phyloP scores from a whole-genome alignment of 2,113 vertebrate species.

The Odocoileus hemionus region DNA sequence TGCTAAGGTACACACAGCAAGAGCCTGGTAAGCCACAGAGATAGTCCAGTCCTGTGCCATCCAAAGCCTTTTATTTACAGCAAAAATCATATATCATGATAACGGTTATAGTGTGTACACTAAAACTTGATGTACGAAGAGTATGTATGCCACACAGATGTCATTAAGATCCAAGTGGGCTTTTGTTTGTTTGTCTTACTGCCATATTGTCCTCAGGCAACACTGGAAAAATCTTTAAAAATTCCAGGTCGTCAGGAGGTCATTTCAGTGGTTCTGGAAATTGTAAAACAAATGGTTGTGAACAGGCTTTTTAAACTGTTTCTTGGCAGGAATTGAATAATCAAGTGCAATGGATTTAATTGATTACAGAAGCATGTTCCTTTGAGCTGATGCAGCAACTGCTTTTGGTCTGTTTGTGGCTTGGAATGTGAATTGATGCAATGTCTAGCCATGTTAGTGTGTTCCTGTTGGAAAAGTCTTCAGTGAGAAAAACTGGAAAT shows the following conservation, averaged over 20 bases:
- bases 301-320: conserved; percentile 46
- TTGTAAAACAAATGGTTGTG: conserved; percentile 33
- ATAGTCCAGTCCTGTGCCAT: background rate
- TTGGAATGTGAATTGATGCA: background rate
- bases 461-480: conserved; percentile 2
- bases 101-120: background rate
- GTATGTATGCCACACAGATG: background rate
- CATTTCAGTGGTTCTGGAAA: conserved; percentile 25
- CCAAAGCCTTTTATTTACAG: background rate
- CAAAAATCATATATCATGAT: background rate
- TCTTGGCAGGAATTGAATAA: conserved; percentile 43
- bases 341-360: conserved; percentile 39
- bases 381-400: conserved; percentile 10
- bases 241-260: conserved; percentile 31
- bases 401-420: background rate
- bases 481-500: background rate
- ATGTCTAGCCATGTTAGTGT: background rate
- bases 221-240: conserved; percentile 12
- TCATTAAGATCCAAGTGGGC: background rate
- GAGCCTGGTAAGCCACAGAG: background rate
- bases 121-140: background rate
- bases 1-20: background rate
- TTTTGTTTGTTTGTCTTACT: conserved; percentile 26
- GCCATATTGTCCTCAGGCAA: background rate
- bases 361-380: conserved; percentile 23